Conservation (phyloP, 2,888 invertebrate species). For the Torymus auratus region DNA sequence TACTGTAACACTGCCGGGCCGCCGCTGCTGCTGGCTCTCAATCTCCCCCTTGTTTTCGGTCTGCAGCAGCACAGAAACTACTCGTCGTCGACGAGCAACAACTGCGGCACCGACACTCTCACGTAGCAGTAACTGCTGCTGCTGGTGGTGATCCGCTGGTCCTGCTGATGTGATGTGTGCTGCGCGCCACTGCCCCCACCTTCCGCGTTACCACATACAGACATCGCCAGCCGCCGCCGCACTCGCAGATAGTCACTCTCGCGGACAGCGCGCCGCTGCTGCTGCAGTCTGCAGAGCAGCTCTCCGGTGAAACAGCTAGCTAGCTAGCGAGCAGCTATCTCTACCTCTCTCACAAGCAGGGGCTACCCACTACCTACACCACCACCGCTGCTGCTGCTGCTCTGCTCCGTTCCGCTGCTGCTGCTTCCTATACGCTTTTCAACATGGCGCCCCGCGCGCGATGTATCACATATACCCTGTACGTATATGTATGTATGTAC, state of each 20-base stretch:
- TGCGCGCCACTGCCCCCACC: slow-evolving; percentile 67
- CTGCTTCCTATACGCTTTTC: slow-evolving; percentile 76
- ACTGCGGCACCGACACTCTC: not conserved
- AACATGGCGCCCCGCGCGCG: slow-evolving; percentile 78
- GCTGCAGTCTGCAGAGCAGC: not conserved
- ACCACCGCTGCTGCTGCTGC: no score
- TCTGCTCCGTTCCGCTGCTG: no score
- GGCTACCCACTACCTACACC: no score
- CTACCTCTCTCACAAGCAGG: not conserved
- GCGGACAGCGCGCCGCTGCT: slow-evolving; percentile 1
- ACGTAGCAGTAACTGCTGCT: not conserved
- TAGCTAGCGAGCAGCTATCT: not conserved
- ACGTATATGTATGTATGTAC: no score
- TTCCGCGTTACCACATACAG: slow-evolving; percentile 70
- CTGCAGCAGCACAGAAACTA: not conserved
- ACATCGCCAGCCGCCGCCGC: slow-evolving; percentile 74
- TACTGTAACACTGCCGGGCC: slow-evolving; percentile 61
- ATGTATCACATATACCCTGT: no score
- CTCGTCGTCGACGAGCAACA: not conserved
- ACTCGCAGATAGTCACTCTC: slow-evolving; percentile 9
- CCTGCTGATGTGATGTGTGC: not conserved
- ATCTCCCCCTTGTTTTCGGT: no score
- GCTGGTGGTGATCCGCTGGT: slow-evolving; percentile 12
- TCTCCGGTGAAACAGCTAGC: not conserved
- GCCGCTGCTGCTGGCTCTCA: slow-evolving; percentile 33